phyloP scores from a whole-genome alignment of 2,797 vertebrate species.

The Triplophysa bombifrons region DNA sequence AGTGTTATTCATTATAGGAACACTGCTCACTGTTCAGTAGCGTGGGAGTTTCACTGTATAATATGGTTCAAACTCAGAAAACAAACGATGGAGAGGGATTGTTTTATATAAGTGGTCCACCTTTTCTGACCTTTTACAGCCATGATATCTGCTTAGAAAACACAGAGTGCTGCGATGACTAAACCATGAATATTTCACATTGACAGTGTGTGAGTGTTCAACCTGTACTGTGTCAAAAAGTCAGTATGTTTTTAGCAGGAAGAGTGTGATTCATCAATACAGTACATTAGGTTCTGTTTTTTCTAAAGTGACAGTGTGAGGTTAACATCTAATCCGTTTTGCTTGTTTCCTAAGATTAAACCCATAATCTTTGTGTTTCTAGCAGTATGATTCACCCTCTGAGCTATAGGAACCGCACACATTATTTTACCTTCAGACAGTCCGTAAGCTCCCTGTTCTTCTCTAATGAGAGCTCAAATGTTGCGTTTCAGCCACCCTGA shows the following conservation, averaged over 20 bases:
- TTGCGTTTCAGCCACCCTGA: not conserved
- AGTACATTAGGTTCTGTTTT: not conserved
- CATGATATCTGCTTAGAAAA: constrained; percentile 11
- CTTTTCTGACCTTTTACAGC: constrained; percentile 16
- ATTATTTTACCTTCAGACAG: not conserved
- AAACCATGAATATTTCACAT: not conserved
- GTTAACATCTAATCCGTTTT: not conserved
- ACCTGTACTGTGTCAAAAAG: not conserved
- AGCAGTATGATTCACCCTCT: not conserved
- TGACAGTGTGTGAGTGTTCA: not conserved
- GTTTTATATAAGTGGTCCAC: constrained; percentile 23
- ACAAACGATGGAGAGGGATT: constrained; percentile 29
- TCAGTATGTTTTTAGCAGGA: not conserved
- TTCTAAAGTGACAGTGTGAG: not conserved
- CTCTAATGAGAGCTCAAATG: not conserved
- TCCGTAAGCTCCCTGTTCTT: not conserved
- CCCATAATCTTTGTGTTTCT: not conserved
- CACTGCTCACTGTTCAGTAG: constrained; percentile 6
- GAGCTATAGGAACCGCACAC: too few species aligned
- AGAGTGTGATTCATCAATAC: not conserved
- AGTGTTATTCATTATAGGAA: constrained; percentile 9
- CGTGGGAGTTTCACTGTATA: constrained; percentile 27
- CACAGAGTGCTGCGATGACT: constrained; percentile 2
- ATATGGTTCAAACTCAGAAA: not conserved
- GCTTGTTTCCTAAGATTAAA: not conserved